phyloP scores from a whole-genome alignment of 2,797 vertebrate species.

The Antrozous pallidus region DNA sequence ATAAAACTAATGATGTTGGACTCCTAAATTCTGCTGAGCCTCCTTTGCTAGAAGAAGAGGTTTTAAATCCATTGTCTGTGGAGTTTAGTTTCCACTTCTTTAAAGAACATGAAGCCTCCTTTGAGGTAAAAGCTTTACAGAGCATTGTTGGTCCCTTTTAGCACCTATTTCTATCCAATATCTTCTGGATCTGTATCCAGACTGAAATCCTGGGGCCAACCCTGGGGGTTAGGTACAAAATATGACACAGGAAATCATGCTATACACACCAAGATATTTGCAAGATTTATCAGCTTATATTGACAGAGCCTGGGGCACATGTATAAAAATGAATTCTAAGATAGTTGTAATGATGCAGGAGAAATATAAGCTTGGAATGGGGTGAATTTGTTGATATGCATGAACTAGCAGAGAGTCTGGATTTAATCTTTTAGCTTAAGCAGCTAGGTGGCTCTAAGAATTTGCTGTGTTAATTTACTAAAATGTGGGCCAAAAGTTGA shows the following conservation, averaged over 20 bases:
- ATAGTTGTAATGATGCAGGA: neutral
- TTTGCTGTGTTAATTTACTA: neutral
- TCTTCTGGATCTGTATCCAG: neutral
- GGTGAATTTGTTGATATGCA: neutral
- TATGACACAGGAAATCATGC: neutral
- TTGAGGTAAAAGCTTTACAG: neutral
- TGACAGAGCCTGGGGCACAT: neutral
- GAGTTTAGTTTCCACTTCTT: neutral
- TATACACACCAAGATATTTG: neutral
- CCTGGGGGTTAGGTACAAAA: neutral
- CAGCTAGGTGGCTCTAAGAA: neutral
- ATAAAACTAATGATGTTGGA: neutral
- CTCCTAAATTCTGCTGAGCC: neutral
- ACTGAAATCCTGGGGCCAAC: neutral
- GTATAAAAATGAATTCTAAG: neutral
- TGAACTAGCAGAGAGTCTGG: neutral
- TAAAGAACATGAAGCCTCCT: neutral
- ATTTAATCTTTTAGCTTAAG: neutral
- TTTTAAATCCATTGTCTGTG: neutral
- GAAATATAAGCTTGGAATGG: neutral
- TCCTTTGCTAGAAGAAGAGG: neutral
- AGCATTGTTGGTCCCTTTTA: neutral
- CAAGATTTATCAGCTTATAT: neutral
- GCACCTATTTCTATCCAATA: neutral
- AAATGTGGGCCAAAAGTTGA: neutral